These are phyloP conservation scores for Momotus momota DNA, from an alignment of 2,797 vertebrate species.

Conservation along the genomic window DNA sequence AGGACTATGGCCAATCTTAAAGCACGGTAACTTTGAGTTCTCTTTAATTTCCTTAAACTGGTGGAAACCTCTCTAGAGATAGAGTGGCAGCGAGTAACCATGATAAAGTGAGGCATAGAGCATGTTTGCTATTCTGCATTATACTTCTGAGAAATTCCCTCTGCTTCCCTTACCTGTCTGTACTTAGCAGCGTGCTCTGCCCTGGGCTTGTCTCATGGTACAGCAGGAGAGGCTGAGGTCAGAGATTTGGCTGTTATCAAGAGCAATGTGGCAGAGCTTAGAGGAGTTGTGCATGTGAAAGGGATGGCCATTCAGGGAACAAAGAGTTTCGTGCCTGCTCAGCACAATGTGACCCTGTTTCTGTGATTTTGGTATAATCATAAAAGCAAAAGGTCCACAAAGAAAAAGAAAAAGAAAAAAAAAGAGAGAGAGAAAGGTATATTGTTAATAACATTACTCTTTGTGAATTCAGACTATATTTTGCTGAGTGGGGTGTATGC, in stretches of 20 bases:
- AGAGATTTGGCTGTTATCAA: not conserved
- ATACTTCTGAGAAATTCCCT: not conserved
- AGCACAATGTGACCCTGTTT: not conserved
- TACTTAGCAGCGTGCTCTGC: not conserved
- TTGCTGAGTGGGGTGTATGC: not conserved
- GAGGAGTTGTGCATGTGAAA: not conserved
- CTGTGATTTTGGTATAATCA: not conserved
- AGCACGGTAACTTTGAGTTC: not conserved
- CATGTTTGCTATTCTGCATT: not conserved
- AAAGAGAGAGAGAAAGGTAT: not conserved
- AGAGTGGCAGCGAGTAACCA: not conserved
- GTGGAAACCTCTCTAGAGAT: not conserved
- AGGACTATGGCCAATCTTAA: not conserved
- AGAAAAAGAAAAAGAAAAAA: not conserved
- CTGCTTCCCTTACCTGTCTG: not conserved
- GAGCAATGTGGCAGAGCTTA: not conserved
- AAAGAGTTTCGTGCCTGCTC: not conserved
- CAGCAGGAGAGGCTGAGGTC: not conserved
- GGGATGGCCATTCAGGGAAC: not conserved
- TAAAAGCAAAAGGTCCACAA: not conserved
- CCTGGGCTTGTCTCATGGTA: not conserved
- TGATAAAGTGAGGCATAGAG: not conserved
- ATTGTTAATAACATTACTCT: not conserved
- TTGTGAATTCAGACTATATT: not conserved
- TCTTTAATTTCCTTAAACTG: not conserved